Percentiles rank a stretch among this genome's conserved stretches.
phyloP scores from a whole-genome alignment of 2,888 invertebrate species.

The Melangyna quadrimaculata region DNA sequence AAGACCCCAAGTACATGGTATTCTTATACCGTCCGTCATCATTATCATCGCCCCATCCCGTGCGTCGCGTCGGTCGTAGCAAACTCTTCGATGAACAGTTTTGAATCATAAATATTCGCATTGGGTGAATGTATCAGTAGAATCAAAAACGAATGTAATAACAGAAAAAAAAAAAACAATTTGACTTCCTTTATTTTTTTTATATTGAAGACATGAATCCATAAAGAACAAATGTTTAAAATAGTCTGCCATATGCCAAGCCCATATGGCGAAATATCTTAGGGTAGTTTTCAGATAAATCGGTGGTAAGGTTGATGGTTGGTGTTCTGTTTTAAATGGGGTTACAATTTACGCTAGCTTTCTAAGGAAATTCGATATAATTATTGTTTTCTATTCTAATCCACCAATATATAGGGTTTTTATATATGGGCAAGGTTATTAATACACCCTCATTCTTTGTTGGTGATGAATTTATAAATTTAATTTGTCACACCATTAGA shows the following conservation, averaged over 20 bases:
- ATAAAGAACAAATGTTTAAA: constrained; percentile 62
- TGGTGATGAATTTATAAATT: not conserved
- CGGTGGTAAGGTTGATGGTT: not conserved
- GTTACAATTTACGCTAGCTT: constrained; percentile 7
- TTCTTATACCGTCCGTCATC: not conserved
- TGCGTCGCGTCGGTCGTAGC: too few relatives aligned
- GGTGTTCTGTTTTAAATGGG: constrained; percentile 25
- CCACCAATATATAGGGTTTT: not conserved
- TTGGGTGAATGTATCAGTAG: constrained; percentile 39
- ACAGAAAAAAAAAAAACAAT: not conserved
- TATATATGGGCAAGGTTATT: not conserved
- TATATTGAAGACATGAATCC: constrained; percentile 14
- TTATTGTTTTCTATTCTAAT: not conserved
- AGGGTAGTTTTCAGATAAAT: constrained; percentile 38
- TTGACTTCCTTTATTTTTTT: constrained; percentile 29
- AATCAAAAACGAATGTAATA: not conserved
- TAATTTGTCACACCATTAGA: constrained; percentile 16
- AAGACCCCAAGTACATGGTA: constrained; percentile 45
- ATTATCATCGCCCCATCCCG: not conserved
- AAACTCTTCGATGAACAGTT: not conserved
- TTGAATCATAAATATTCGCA: constrained; percentile 32
- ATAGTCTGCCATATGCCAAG: constrained; percentile 31
- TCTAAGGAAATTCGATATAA: not conserved
- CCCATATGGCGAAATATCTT: constrained; percentile 49
- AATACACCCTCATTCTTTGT: not conserved